Percentiles rank a stretch among this genome's conserved stretches.
phyloP scores from a whole-genome alignment of 2,797 vertebrate genomes.

The Balearica regulorum region DNA sequence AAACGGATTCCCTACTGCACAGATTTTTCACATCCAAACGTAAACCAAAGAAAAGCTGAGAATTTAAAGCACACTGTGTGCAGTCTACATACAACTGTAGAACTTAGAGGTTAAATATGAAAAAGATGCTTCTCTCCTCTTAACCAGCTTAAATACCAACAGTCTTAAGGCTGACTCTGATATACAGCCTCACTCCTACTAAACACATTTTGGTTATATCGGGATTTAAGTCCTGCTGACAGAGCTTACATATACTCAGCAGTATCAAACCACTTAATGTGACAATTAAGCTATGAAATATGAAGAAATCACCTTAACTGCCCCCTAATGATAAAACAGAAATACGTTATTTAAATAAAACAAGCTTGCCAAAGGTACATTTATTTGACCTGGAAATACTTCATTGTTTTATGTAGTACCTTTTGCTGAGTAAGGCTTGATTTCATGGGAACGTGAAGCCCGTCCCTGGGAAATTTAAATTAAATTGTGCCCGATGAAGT shows the following conservation, averaged over 20 bases:
- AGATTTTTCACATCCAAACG: not conserved
- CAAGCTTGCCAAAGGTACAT: not conserved
- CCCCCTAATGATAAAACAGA: not conserved
- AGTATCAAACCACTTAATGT: not conserved
- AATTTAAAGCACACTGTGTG: not conserved
- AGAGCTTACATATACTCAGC: not conserved
- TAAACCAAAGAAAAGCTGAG: not conserved
- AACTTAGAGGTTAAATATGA: not conserved
- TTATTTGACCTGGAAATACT: not conserved
- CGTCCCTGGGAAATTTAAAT: not conserved
- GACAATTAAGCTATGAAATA: not conserved
- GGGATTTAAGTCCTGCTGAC: constrained; percentile 13
- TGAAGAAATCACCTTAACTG: not conserved
- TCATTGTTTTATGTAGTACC: not conserved
- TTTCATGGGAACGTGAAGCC: not conserved
- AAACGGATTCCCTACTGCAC: not conserved
- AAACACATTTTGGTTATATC: not conserved
- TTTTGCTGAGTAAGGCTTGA: not conserved
- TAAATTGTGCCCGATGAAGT: not conserved
- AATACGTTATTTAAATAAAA: not conserved
- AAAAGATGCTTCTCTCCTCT: not conserved
- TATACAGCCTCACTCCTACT: not conserved
- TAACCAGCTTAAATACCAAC: not conserved
- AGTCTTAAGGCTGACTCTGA: not conserved
- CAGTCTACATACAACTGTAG: not conserved